These are phyloP conservation scores for Dipodomys ordii DNA, from an alignment of 2,113 vertebrate genomes.

Conservation along the genomic window DNA sequence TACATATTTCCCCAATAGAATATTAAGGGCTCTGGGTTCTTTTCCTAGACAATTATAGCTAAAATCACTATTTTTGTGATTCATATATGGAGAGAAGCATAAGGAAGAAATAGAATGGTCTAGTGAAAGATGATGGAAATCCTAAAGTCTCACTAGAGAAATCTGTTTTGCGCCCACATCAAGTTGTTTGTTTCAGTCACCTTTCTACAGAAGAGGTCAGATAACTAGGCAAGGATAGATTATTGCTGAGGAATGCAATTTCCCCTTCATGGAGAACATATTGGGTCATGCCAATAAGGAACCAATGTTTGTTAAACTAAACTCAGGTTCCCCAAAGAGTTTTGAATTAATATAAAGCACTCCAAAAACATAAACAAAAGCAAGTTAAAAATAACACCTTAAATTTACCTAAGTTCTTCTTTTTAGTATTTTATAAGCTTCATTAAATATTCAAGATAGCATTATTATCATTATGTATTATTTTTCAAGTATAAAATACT, in stretches of 20 bases:
- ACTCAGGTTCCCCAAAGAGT: background rate
- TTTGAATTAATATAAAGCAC: background rate
- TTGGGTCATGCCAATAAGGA: background rate
- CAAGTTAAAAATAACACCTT: background rate
- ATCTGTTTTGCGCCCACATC: background rate
- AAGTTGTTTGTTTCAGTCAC: background rate
- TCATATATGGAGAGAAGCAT: too few relatives aligned
- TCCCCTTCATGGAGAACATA: background rate
- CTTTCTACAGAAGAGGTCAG: background rate
- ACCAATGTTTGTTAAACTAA: background rate
- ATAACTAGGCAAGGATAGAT: background rate
- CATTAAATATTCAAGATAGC: background rate
- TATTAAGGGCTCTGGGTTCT: too few relatives aligned
- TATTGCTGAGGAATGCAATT: background rate
- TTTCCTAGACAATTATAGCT: too few relatives aligned
- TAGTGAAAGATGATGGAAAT: background rate
- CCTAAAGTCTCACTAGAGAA: background rate
- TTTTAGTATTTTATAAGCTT: slow-evolving; percentile 32
- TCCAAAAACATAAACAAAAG: slow-evolving; percentile 15
- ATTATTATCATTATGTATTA: background rate
- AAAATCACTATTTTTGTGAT: too few relatives aligned
- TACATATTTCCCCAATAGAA: too few relatives aligned
- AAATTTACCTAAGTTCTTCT: background rate
- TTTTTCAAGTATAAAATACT: background rate
- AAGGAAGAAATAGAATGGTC: background rate